These are phyloP conservation scores for Gonioctena quinquepunctata DNA, from an alignment of 1,140 invertebrate genomes.

Conservation along the genomic window DNA sequence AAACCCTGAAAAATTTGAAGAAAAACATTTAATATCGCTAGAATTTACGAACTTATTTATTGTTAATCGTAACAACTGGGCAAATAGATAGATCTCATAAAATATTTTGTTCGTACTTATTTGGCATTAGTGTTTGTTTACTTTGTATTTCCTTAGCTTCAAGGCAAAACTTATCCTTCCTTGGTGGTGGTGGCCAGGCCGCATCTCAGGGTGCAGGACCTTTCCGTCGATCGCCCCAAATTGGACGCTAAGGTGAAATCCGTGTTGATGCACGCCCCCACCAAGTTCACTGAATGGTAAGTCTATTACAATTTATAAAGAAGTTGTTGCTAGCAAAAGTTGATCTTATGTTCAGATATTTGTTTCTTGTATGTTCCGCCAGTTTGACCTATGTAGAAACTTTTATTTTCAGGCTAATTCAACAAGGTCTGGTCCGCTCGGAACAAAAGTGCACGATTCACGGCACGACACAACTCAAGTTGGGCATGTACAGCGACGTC, in stretches of 20 bases:
- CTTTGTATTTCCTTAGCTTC: conserved; percentile 57
- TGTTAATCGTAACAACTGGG: too few species aligned
- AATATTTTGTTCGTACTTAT: not conserved
- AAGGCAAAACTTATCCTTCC: conserved; percentile 82
- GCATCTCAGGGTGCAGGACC: conserved; percentile 70
- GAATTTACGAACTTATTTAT: too few species aligned
- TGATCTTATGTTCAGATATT: too few species aligned
- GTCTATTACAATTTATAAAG: conserved; percentile 7
- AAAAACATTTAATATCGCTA: too few species aligned
- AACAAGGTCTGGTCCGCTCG: conserved; percentile 76
- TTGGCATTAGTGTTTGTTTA: not conserved
- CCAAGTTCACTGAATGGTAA: conserved; percentile 83
- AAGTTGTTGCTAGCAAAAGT: too few species aligned
- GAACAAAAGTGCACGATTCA: conserved; percentile 77
- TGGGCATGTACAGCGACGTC: conserved; percentile 83
- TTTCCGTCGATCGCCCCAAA: conserved; percentile 59
- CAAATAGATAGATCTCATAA: too few species aligned
- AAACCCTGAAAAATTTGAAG: too few species aligned
- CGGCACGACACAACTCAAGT: conserved; percentile 68
- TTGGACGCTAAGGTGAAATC: conserved; percentile 77
- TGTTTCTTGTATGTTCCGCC: too few species aligned
- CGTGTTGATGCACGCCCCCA: conserved; percentile 75
- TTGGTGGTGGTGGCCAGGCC: conserved; percentile 80
- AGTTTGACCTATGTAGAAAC: too few species aligned
- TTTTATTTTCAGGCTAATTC: conserved; percentile 67